A percentile compares a stretch with the other conserved stretches of the same genome.
phyloP scores from a whole-genome alignment of 1,140 invertebrate genomes.

The Riptortus pedestris region DNA sequence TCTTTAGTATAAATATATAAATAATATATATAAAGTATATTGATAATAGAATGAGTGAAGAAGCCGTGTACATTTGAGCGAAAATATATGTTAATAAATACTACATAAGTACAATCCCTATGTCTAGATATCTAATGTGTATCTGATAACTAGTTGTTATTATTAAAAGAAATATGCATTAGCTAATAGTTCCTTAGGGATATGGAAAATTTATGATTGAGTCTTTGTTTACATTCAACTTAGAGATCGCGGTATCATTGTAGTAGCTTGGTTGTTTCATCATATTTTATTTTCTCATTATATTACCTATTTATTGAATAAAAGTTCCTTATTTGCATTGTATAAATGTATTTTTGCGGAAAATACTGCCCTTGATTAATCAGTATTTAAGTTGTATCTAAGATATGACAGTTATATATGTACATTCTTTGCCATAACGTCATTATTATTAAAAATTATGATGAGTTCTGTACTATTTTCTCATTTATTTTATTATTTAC shows the following conservation, averaged over 20 bases:
- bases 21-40: not conserved
- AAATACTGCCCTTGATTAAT: slow-evolving; percentile 1
- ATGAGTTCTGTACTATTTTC: not conserved
- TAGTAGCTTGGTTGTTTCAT: slow-evolving; percentile 1
- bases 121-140: not conserved
- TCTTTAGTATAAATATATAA: not conserved
- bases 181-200: slow-evolving; percentile 1
- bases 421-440: too few species aligned
- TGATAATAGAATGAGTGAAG: not conserved
- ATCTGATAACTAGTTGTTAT: not conserved
- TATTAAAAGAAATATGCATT: not conserved
- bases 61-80: not conserved
- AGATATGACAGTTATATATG: too few species aligned
- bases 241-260: not conserved
- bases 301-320: slow-evolving; percentile 2
- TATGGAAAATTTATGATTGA: not conserved
- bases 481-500: not conserved
- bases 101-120: not conserved
- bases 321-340: slow-evolving; percentile 6
- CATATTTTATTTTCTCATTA: too few species aligned
- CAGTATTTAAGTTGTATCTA: too few species aligned
- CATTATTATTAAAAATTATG: too few species aligned
- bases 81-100: slow-evolving; percentile 7
- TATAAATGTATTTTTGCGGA: not conserved
- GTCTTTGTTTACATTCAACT: not conserved